A percentile compares a stretch with the other conserved stretches of the same genome.
These are phyloP conservation scores for Pseudopipra pipra DNA, from an alignment of 2,113 vertebrate genomes.

Conservation along the genomic window DNA sequence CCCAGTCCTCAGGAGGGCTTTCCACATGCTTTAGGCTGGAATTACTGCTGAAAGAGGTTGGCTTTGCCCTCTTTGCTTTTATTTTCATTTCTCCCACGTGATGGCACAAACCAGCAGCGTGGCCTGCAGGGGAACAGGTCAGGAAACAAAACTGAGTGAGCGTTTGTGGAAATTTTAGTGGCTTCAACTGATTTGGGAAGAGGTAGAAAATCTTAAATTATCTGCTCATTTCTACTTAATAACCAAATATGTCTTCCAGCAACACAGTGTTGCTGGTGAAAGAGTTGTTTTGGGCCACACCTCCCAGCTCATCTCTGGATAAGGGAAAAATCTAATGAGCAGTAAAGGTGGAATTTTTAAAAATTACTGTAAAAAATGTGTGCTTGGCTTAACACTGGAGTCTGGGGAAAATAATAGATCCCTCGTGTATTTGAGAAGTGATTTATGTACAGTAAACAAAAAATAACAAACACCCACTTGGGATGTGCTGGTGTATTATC, in stretches of 20 bases:
- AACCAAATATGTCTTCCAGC: neutral
- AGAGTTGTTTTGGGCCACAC: neutral
- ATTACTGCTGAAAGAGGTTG: neutral
- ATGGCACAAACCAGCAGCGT: neutral
- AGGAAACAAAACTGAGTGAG: neutral
- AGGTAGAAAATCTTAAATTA: neutral
- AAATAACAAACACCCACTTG: neutral
- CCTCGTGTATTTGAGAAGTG: neutral
- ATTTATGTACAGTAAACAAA: neutral
- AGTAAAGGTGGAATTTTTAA: neutral
- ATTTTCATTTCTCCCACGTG: neutral
- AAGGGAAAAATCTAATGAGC: neutral
- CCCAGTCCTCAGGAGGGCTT: neutral
- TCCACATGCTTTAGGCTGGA: neutral
- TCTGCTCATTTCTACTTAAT: neutral
- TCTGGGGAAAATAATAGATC: neutral
- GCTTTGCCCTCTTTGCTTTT: neutral
- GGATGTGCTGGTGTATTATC: neutral
- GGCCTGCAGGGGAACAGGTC: neutral
- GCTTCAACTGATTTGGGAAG: neutral
- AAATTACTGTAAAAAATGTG: neutral
- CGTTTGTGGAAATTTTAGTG: neutral
- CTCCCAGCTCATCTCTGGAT: neutral
- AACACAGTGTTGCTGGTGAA: neutral
- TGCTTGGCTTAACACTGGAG: neutral